Evolutionary conservation across 2,113 vertebrate species (phyloP).

Genomic region (Phaethornis superciliosus): DNA sequence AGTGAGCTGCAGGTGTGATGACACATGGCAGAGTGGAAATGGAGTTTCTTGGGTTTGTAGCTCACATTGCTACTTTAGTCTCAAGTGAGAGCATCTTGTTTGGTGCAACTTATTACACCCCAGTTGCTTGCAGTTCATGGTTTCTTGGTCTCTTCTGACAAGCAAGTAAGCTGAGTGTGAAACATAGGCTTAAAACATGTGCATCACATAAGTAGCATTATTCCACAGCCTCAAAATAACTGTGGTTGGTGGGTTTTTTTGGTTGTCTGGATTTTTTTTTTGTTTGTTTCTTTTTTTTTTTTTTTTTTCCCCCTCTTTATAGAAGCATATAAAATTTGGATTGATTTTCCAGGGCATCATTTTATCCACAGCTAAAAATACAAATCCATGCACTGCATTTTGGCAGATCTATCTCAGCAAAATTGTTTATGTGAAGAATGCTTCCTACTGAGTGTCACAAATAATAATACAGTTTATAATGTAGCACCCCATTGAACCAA

Average conservation of each 20-base stretch:
- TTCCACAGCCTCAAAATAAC: slow-evolving; percentile 12
- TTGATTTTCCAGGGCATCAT: slow-evolving; percentile 23
- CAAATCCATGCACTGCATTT: slow-evolving; percentile 11
- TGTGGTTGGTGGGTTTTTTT: background rate
- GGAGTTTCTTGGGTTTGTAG: slow-evolving; percentile 16
- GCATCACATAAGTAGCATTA: background rate
- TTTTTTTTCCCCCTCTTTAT: background rate
- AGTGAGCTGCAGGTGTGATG: background rate
- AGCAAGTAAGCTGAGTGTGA: slow-evolving; percentile 27
- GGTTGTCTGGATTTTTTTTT: too few species aligned
- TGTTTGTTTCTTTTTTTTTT: background rate
- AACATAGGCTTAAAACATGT: slow-evolving; percentile 23
- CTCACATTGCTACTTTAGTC: background rate
- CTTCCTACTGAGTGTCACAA: slow-evolving; percentile 64
- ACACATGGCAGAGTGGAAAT: slow-evolving; percentile 12
- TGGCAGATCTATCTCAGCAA: slow-evolving; percentile 50
- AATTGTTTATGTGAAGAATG: slow-evolving; percentile 58
- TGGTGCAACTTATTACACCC: slow-evolving; percentile 36
- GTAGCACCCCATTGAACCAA: slow-evolving; percentile 44
- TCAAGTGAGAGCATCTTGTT: background rate
- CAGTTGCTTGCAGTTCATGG: slow-evolving; percentile 8
- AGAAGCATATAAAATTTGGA: background rate
- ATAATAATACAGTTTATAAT: slow-evolving; percentile 58
- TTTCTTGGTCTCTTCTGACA: slow-evolving; percentile 41
- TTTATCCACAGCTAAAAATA: slow-evolving; percentile 55